Evolutionary conservation across 2,797 vertebrate genomes (phyloP), one percentile per base, ranked within the genome.

Genomic region (Erpetoichthys calabaricus): DNA sequence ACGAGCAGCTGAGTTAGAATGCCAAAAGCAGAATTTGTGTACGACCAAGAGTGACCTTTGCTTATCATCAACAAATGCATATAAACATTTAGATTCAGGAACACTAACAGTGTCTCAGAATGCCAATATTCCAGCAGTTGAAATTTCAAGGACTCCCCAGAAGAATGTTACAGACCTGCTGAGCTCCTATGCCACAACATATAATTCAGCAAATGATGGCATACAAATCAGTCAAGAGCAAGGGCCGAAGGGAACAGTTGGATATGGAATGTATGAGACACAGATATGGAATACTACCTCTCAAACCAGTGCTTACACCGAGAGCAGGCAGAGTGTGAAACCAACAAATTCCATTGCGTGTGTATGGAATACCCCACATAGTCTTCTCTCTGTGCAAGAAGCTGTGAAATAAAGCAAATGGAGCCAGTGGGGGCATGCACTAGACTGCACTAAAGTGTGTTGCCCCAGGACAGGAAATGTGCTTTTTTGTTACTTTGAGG

Each of bases 1-100:
- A 78, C 80, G 87, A 65, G 91, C 91, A 0, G 91, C 91, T 0
- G 91, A 97, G 78, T 87, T 92, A 67, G 91, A 96, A 76, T 83
- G 75, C 41, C 80, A 87, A 75, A 84, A 72, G 69, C 76, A 80
- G 77, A 68, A 76, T 42, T 61, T 77, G 62, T 77, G 77, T 4
- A 62, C 70, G 51, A 66, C 75, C 42, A 64, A 49, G 50, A 65
- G 67, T 56, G 60, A 3, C 58, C 56, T 7, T 56, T 0, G 25
- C 49, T 50, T 42, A 45, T 51, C 25, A 62, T 57, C 64, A 47
- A 52, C 52, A 57, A 58, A 4, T 55, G 73, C 74, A 56, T 70
- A 81, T 44, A 54, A 47, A 60, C 70, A 74, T 4, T 68, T 72
- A 8, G 65, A 25, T 25, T 25, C 25, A 25, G 25, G 25, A 25